Conservation (phyloP, 2,113 vertebrate genomes). For the Sylvilagus bachmani region DNA sequence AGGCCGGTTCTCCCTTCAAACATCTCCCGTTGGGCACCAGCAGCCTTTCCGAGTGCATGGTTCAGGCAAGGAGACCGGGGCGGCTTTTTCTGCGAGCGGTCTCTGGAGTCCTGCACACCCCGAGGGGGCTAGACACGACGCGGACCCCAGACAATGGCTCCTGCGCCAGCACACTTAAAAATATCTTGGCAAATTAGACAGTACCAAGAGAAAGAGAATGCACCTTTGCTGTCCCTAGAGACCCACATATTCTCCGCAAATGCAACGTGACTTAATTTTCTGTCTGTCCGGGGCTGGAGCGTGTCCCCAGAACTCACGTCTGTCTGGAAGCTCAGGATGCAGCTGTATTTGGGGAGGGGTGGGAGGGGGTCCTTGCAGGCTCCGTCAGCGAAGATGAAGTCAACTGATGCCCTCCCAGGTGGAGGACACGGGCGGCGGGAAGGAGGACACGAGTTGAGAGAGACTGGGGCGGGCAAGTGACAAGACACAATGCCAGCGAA, state of each 20-base stretch:
- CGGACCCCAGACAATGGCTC: too few relatives aligned
- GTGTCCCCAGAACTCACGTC: background rate
- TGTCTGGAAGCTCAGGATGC: background rate
- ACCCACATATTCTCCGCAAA: background rate
- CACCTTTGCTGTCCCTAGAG: background rate
- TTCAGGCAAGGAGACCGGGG: rapidly evolving
- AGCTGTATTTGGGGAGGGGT: background rate
- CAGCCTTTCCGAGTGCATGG: too few relatives aligned
- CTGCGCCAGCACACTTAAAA: background rate
- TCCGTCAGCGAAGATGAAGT: background rate
- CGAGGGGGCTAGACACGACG: too few relatives aligned
- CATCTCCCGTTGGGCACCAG: rapidly evolving
- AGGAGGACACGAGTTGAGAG: rapidly evolving
- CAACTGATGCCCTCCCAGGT: rapidly evolving
- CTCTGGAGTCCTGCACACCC: rapidly evolving
- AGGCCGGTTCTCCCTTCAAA: background rate
- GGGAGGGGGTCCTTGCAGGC: background rate
- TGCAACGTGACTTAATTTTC: background rate
- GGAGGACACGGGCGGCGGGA: background rate
- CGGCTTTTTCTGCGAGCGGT: rapidly evolving
- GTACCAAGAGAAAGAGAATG: background rate
- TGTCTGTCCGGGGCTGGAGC: background rate
- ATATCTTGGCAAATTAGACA: background rate
- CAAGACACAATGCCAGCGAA: background rate
- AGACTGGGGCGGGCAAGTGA: too few relatives aligned